phyloP scores from a whole-genome alignment of 2,888 invertebrate genomes.

The Biston betularia region DNA sequence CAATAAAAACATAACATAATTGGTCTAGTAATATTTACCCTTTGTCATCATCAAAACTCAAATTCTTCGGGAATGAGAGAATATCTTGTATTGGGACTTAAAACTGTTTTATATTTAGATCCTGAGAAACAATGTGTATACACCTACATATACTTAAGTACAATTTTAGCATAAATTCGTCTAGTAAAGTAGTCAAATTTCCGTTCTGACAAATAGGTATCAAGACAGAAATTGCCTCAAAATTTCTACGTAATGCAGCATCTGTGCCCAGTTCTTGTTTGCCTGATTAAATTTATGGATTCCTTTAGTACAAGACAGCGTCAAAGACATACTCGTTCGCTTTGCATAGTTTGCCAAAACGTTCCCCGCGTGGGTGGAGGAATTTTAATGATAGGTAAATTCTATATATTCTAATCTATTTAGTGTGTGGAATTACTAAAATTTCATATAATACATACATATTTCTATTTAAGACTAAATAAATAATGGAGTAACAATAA shows the following conservation, averaged over 20 bases:
- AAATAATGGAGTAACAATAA: conserved; percentile 46
- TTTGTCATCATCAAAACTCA: too few relatives aligned
- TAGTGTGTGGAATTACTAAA: conserved; percentile 4
- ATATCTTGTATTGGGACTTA: too few relatives aligned
- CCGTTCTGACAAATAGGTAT: conserved; percentile 1
- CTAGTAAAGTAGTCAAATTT: conserved; percentile 1
- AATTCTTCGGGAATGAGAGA: too few relatives aligned
- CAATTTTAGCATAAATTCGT: background rate
- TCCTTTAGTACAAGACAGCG: conserved; percentile 41
- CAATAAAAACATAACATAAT: too few relatives aligned
- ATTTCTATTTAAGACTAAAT: too few relatives aligned
- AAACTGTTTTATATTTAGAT: background rate
- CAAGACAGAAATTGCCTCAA: conserved; percentile 39
- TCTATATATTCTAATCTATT: conserved; percentile 7
- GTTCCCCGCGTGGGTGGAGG: conserved; percentile 14
- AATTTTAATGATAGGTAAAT: conserved; percentile 24
- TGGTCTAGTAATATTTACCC: too few relatives aligned
- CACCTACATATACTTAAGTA: background rate
- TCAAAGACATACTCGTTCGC: conserved; percentile 26
- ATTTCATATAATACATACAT: background rate
- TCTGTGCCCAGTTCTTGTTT: conserved; percentile 28
- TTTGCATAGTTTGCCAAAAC: conserved; percentile 22
- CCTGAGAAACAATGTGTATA: too few relatives aligned
- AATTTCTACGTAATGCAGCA: conserved; percentile 40
- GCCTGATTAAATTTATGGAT: conserved; percentile 61